Evolutionary conservation across 64 coral and sea anemone genomes (phyloP).

Genomic region (Dendronephthya gigantea): DNA sequence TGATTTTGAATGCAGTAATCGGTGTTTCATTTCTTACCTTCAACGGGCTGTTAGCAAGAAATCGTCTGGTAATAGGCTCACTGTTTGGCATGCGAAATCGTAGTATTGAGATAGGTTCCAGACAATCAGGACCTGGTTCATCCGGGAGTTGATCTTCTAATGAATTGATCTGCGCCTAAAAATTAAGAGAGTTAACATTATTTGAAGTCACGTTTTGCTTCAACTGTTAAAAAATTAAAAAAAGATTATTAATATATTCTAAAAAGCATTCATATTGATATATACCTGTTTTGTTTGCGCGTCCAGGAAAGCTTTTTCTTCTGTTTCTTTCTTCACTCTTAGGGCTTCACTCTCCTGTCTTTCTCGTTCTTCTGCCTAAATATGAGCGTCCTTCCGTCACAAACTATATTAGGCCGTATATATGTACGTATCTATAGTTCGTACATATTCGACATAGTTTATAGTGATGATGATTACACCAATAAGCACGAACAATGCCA

Average conservation of each 20-base stretch:
- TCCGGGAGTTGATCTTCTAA: conserved; percentile 77
- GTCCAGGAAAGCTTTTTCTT: neutral
- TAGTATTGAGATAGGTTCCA: conserved; percentile 69
- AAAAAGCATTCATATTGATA: neutral
- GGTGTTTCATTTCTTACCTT: too few species aligned
- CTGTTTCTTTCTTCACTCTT: conserved; percentile 63
- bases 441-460: too few species aligned
- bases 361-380: conserved; percentile 51
- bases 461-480: too few species aligned
- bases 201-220: neutral
- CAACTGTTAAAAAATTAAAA: too few species aligned
- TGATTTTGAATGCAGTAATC: too few species aligned
- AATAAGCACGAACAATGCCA: too few species aligned
- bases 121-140: conserved; percentile 89
- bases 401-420: too few species aligned
- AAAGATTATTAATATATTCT: too few species aligned
- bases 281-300: neutral
- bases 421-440: too few species aligned
- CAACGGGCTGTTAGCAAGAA: conserved; percentile 66
- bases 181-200: neutral
- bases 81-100: conserved; percentile 80
- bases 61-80: conserved; percentile 64
- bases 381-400: too few species aligned
- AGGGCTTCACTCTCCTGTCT: conserved; percentile 49
- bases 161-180: conserved; percentile 75